Percentiles rank a stretch among this genome's conserved stretches.
These are phyloP conservation scores for Ectemnius continuus DNA, from an alignment of 2,888 invertebrate genomes.

Conservation along the genomic window DNA sequence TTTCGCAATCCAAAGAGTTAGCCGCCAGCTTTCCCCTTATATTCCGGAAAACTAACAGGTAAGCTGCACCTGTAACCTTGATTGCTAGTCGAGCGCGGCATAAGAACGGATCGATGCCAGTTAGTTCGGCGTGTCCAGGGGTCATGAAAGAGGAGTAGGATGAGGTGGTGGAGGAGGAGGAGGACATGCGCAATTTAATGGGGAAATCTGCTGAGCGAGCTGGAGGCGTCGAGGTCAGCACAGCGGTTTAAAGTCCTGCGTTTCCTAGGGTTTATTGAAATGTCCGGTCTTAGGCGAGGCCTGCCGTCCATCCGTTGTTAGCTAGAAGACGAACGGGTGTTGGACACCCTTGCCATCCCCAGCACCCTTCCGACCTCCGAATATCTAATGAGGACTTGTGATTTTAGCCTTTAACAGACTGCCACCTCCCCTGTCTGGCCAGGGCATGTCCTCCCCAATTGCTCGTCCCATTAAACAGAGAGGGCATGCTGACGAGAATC, in stretches of 20 bases:
- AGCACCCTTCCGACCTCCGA: constrained; percentile 65
- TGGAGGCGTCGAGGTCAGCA: constrained; percentile 50
- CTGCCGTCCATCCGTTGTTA: constrained; percentile 25
- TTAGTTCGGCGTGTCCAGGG: constrained; percentile 47
- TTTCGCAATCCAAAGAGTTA: background rate
- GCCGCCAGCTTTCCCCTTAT: no score
- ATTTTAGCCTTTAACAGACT: constrained; percentile 60
- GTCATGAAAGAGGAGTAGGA: background rate
- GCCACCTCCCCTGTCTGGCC: constrained; percentile 16
- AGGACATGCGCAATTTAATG: constrained; percentile 70
- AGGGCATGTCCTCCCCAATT: constrained; percentile 40
- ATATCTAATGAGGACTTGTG: constrained; percentile 73
- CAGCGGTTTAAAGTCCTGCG: constrained; percentile 66
- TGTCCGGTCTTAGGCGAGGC: constrained; percentile 72
- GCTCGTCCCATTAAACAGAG: constrained; percentile 35
- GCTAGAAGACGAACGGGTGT: constrained; percentile 48
- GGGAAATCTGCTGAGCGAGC: constrained; percentile 67
- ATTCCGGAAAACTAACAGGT: constrained; percentile 3
- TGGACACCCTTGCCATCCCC: constrained; percentile 40
- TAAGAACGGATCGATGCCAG: constrained; percentile 64
- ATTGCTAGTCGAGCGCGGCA: constrained; percentile 6
- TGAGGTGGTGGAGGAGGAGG: constrained; percentile 28
- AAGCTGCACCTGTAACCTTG: constrained; percentile 9
- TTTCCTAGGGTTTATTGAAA: constrained; percentile 76
- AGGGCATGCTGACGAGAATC: constrained; percentile 5